Conservation (phyloP, 2,888 invertebrate species). For the Rhagonycha fulva region DNA sequence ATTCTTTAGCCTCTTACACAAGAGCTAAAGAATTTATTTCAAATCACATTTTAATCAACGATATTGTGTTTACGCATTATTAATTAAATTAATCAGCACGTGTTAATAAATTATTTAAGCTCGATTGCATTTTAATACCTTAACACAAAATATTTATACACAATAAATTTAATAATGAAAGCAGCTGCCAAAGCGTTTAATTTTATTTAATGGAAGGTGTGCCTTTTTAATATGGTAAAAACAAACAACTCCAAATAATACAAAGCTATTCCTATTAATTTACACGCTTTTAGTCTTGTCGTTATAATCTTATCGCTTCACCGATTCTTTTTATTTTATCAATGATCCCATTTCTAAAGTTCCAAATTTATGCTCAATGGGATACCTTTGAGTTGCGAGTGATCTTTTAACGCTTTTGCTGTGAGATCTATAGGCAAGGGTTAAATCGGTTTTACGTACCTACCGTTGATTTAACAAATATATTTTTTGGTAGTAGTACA, state of each 20-base stretch:
- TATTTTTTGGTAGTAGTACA: no score
- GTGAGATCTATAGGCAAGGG: conserved; percentile 10
- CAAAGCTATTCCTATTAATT: conserved; percentile 33
- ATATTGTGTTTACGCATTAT: conserved; percentile 4
- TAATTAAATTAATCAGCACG: conserved; percentile 32
- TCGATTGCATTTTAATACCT: conserved; percentile 15
- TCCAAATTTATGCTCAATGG: conserved; percentile 20
- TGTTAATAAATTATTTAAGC: conserved; percentile 28
- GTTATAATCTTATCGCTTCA: conserved; percentile 34
- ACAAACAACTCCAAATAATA: conserved; percentile 32
- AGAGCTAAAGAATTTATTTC: conserved; percentile 9
- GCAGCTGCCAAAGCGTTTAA: conserved; percentile 28
- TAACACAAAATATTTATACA: conserved; percentile 23
- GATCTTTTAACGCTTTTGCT: conserved; percentile 21
- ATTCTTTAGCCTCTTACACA: conserved; percentile 28
- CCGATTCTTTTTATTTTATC: conserved; percentile 20
- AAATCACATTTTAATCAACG: background rate
- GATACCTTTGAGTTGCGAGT: conserved; percentile 17
- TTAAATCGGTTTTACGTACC: background rate
- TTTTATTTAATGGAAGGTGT: conserved; percentile 30
- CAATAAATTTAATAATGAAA: conserved; percentile 25
- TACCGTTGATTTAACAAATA: no score
- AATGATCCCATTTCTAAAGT: conserved; percentile 26
- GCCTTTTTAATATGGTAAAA: conserved; percentile 23
- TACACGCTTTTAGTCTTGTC: conserved; percentile 37